These are phyloP conservation scores for Salmo trutta DNA, from an alignment of 2,797 vertebrate species.

Conservation along the genomic window DNA sequence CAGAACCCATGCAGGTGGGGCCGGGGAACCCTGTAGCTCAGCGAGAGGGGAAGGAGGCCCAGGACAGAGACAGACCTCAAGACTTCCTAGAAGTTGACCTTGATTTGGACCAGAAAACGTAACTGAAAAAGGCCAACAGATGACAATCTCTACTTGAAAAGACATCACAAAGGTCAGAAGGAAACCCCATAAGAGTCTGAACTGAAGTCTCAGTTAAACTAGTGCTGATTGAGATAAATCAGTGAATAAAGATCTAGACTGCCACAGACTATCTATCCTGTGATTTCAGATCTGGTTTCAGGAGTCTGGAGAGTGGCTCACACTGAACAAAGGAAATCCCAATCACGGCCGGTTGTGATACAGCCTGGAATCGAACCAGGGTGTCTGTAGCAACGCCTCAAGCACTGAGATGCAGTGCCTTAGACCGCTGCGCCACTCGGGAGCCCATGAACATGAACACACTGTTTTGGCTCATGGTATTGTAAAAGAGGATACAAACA, in stretches of 20 bases:
- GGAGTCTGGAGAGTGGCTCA: neutral
- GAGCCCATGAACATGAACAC: neutral
- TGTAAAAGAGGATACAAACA: too few species aligned
- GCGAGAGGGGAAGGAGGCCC: neutral
- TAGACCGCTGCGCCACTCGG: too few species aligned
- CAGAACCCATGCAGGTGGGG: conserved; percentile 1
- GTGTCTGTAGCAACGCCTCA: too few species aligned
- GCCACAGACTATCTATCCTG: conserved; percentile 2
- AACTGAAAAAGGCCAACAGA: conserved; percentile 8
- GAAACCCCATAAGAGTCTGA: conserved; percentile 3
- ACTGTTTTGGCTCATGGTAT: neutral
- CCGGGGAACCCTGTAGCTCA: conserved; percentile 1
- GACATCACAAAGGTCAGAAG: neutral
- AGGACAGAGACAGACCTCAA: conserved; percentile 58
- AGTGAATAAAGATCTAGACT: conserved; percentile 4
- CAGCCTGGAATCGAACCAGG: too few species aligned
- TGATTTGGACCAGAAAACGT: conserved; percentile 19
- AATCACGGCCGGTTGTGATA: too few species aligned
- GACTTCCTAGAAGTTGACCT: conserved; percentile 76
- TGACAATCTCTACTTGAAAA: conserved; percentile 29
- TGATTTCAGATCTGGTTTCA: conserved; percentile 1
- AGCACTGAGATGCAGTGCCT: too few species aligned
- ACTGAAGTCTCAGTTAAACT: conserved; percentile 1
- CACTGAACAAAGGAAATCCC: neutral
- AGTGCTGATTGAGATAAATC: neutral